Evolutionary conservation across 2,113 vertebrate genomes (phyloP), one percentile per base, ranked within the genome.

Genomic region (Pangasianodon gigas): DNA sequence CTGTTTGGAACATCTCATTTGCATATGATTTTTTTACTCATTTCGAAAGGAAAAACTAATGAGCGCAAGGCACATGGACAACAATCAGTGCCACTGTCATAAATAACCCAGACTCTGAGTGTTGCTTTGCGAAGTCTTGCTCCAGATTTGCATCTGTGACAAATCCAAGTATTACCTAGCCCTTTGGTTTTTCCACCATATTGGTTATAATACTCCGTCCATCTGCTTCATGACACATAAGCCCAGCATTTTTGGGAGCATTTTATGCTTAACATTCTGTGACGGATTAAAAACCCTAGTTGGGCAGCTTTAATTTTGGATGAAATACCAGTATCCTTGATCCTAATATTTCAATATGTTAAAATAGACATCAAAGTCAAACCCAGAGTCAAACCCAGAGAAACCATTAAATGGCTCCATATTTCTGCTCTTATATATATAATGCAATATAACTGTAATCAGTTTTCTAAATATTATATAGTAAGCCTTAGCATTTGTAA

Each of bases 231-330:
- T 75, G 41, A 46, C 18, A 77, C 18, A 46, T 44, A 24, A 77
- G 21, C 6, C 74, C 19, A 24, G 1, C 14, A 46, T 71, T 46
- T 77, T 44, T 44, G 21, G 41, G 41, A 10, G 19, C 41, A 46
- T 77, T 46, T 24, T 77, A 77, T 77, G 19, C n/a, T 74, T 74
- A 74, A 74, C 32, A 41, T 74, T 74, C 69, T 74, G 69, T 74
- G 37, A 74, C 2, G 32, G 14, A 74, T 74, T 74, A 67, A 67
- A 67, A 29, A n/a, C 9, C 29, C 29, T n/a, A 67, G 10, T n/a
- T 67, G 26, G 26, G 26, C 65, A 67, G 65, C 3, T 67, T 67
- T n/a, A 67, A 44, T 19, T 21, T 44, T 0, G 46, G 29, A 54
- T 19, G 48, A 37, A 82, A 29, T 8, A 0, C 26, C 11, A 54